Conservation (phyloP, 2,113 vertebrate species). For the Labeo rohita region DNA sequence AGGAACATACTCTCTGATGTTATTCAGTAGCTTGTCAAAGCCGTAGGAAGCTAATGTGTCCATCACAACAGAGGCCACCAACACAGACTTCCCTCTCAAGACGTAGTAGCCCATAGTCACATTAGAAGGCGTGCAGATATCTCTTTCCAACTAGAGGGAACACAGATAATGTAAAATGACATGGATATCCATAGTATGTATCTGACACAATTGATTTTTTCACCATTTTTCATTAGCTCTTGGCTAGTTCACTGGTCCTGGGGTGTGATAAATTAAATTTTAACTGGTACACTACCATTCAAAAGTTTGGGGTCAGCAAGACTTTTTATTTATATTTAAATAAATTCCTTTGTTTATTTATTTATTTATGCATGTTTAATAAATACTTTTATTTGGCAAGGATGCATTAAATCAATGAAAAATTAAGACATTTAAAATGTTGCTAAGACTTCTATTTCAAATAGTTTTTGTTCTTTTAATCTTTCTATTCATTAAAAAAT, state of each 20-base stretch:
- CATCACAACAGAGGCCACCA: constrained; percentile 80
- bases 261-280: not conserved
- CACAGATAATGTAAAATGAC: not conserved
- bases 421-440: not conserved
- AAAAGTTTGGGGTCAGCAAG: not conserved
- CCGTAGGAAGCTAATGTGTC: constrained; percentile 83
- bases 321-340: not conserved
- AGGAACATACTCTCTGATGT: constrained; percentile 84
- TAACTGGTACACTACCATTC: not conserved
- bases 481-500: no score
- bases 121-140: constrained; percentile 84
- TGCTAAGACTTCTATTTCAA: not conserved
- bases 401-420: not conserved
- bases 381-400: no score
- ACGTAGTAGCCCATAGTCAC: constrained; percentile 90
- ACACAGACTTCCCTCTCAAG: constrained; percentile 79
- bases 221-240: not conserved
- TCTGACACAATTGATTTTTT: not conserved
- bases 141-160: constrained; percentile 80
- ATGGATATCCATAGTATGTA: not conserved
- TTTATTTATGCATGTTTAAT: no score
- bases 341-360: no score
- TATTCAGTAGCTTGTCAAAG: constrained; percentile 82
- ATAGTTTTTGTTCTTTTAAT: not conserved
- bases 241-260: not conserved